Base-by-base conservation (phyloP, 1,140 invertebrate genomes). In the Lasaia peninsularis region DNA sequence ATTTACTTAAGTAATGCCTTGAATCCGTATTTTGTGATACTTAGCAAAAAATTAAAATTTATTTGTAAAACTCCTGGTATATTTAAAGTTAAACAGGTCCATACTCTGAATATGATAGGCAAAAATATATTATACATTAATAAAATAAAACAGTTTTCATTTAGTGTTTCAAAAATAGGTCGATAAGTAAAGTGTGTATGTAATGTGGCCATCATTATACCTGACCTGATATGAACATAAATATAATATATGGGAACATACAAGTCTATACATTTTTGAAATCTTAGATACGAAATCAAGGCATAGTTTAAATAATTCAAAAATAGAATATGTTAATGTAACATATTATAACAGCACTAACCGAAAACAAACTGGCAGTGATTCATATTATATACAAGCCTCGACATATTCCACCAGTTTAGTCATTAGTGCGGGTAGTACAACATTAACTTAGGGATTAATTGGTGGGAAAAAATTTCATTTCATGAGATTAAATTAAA, bases 331-430 rank as follows among this genome's bases (percentile, higher is more conserved):
- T 48, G 18, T 48, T 48, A 48, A 48, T 48, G 44, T 48, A 48
- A 48, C 44, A 48, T 21, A 44, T 28, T 28, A 28, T 48, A 48
- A 48, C 21, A 48, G 44, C 44, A 48, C 44, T 48, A 48, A 48
- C 44, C 21, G 11, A 48, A 48, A 48, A 20, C 40, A 21, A 44
- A 48, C 44, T 48, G 44, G 44, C 44, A 48, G 44, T 48, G 44
- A 21, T 48, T 21, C 10, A 24, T n/a, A 12, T 24, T 48, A 48
- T 48, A 48, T 21, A 48, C 44, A 48, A 48, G 44, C 44, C 20
- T 48, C 44, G 20, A 48, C 20, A 48, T n/a, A 48, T 6, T n/a
- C n/a, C 40, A 48, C 40, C 40, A 48, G 40, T 20, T 20, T 28
- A 28, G 24, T 21, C 20, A 48, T 21, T 20, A 34, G n/a, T 11